Conservation (phyloP, 2,888 invertebrate species). For the Alentia gelatinosa region DNA sequence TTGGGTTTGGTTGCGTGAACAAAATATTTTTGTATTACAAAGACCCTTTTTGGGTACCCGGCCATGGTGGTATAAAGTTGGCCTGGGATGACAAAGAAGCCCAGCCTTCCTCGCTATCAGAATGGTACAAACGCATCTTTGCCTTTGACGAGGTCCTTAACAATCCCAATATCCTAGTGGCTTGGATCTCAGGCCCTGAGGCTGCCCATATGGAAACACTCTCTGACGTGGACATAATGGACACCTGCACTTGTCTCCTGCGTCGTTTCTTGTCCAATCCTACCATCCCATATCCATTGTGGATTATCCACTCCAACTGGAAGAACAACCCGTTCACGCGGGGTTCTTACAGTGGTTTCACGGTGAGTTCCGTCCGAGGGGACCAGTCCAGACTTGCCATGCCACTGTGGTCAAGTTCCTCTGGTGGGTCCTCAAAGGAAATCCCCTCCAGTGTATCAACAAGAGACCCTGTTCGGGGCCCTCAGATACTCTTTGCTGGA, state of each 20-base stretch:
- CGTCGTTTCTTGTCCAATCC: constrained; percentile 87
- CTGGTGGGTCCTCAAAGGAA: too few species aligned
- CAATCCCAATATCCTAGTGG: constrained; percentile 88
- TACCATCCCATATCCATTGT: constrained; percentile 86
- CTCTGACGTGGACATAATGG: constrained; percentile 86
- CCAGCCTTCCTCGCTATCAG: constrained; percentile 79
- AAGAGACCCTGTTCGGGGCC: constrained; percentile 74
- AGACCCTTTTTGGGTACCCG: constrained; percentile 87
- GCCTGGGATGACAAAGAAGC: constrained; percentile 72
- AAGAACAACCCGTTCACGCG: constrained; percentile 87
- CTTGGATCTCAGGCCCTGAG: constrained; percentile 87
- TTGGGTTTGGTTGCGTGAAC: constrained; percentile 88
- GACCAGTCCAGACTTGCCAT: not conserved
- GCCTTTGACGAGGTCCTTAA: constrained; percentile 87
- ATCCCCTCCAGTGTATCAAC: too few species aligned
- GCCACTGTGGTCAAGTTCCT: not conserved
- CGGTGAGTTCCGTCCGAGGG: not conserved
- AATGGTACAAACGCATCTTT: constrained; percentile 88
- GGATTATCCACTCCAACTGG: constrained; percentile 85
- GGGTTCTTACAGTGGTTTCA: constrained; percentile 86
- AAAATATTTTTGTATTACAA: constrained; percentile 89
- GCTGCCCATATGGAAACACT: constrained; percentile 87
- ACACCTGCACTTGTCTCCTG: constrained; percentile 85
- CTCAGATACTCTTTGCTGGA: constrained; percentile 89
- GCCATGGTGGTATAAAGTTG: constrained; percentile 81